Percentiles rank a stretch among this genome's conserved stretches.
Evolutionary conservation across 2,113 vertebrate species (phyloP).

Genomic region (Drymodes brunneopygia): DNA sequence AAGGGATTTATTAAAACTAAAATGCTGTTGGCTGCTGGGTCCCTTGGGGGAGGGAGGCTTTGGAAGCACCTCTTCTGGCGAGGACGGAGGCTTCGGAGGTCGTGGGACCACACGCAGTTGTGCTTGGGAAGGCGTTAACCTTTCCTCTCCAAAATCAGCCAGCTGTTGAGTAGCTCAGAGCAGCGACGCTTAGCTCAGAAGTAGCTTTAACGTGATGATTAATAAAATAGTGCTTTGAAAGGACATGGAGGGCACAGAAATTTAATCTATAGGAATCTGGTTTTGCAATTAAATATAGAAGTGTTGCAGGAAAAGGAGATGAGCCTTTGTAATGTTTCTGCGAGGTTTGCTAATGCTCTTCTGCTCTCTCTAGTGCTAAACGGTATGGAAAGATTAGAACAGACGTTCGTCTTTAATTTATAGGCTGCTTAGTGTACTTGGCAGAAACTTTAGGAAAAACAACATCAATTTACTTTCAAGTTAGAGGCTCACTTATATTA

Average conservation of each 20-base stretch:
- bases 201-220: not conserved
- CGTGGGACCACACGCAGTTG: slow-evolving; percentile 14
- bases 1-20: not conserved
- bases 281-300: not conserved
- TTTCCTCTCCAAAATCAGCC: not conserved
- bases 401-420: not conserved
- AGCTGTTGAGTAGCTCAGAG: not conserved
- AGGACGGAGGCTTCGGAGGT: not conserved
- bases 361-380: not conserved
- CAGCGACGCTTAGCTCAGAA: not conserved
- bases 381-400: not conserved
- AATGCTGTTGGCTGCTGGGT: not conserved
- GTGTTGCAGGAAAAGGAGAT: not conserved
- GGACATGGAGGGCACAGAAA: not conserved
- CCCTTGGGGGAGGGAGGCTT: not conserved
- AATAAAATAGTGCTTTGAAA: not conserved
- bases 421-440: not conserved
- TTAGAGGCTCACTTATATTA: not conserved
- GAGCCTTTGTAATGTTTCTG: not conserved
- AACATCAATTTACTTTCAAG: not conserved
- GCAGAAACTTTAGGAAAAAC: not conserved
- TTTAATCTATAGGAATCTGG: not conserved
- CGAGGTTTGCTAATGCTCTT: not conserved
- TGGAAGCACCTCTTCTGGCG: not conserved
- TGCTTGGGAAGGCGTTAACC: not conserved